Conservation (phyloP, 2,797 vertebrate species). For the Acrocephalus scirpaceus region DNA sequence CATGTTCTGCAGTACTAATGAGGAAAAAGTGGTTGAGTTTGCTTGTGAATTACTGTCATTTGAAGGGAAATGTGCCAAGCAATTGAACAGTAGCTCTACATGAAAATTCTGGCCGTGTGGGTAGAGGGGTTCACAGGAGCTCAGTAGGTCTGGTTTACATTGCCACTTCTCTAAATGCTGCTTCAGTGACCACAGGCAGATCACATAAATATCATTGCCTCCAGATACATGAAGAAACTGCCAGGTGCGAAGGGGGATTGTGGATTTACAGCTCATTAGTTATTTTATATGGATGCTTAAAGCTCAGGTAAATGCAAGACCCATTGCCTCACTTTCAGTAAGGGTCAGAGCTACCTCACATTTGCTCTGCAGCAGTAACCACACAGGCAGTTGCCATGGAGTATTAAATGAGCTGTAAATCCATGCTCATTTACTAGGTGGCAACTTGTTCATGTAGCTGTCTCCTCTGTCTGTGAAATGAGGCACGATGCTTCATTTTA, state of each 20-base stretch:
- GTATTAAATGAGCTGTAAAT: slow-evolving; percentile 62
- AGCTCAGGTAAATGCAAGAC: slow-evolving; percentile 39
- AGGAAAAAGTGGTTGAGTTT: not conserved
- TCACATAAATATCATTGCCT: not conserved
- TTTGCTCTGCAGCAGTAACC: slow-evolving; percentile 20
- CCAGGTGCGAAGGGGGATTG: not conserved
- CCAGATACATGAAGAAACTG: not conserved
- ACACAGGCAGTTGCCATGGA: slow-evolving; percentile 52
- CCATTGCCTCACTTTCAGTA: not conserved
- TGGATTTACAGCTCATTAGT: slow-evolving; percentile 48
- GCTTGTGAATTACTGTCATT: not conserved
- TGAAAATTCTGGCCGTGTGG: not conserved
- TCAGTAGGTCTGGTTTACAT: not conserved
- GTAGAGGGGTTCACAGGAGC: not conserved
- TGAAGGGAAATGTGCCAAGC: not conserved
- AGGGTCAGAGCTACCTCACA: slow-evolving; percentile 32
- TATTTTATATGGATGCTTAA: slow-evolving; percentile 15
- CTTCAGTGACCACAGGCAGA: not conserved
- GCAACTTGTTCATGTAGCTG: slow-evolving; percentile 25
- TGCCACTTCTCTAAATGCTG: not conserved
- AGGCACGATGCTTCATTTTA: not conserved
- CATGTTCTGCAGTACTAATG: not conserved
- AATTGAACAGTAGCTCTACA: not conserved
- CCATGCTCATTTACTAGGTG: slow-evolving; percentile 9
- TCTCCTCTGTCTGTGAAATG: slow-evolving; percentile 6